These are phyloP conservation scores for Malachius bipustulatus DNA, from an alignment of 2,888 invertebrate genomes.

Conservation along the genomic window DNA sequence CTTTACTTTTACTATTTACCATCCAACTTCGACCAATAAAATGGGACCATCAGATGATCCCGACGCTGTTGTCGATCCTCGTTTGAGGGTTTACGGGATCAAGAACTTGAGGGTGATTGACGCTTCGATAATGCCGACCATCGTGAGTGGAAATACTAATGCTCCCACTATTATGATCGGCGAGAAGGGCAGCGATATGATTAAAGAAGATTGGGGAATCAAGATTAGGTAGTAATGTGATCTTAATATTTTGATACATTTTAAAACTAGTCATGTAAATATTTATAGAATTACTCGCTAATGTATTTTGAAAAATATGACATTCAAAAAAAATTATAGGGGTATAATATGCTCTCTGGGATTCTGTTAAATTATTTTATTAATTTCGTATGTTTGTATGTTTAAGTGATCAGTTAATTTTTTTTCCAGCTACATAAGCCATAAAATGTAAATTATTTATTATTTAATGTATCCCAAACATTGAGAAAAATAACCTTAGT, in stretches of 20 bases:
- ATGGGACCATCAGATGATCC: slow-evolving; percentile 72
- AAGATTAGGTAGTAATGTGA: slow-evolving; percentile 17
- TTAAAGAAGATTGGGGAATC: slow-evolving; percentile 67
- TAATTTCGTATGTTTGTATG: too few species aligned
- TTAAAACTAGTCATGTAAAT: slow-evolving; percentile 16
- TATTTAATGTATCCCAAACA: too few species aligned
- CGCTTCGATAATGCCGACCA: slow-evolving; percentile 80
- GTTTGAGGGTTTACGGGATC: slow-evolving; percentile 66
- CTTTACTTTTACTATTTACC: slow-evolving; percentile 70
- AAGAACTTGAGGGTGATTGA: slow-evolving; percentile 67
- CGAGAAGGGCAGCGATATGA: slow-evolving; percentile 80
- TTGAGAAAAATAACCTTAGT: too few species aligned
- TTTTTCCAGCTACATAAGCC: too few species aligned
- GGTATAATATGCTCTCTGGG: too few species aligned
- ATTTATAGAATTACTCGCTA: too few species aligned
- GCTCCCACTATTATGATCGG: slow-evolving; percentile 85
- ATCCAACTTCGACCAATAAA: slow-evolving; percentile 74
- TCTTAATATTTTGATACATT: slow-evolving; percentile 6
- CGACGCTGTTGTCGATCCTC: slow-evolving; percentile 67
- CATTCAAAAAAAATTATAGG: too few species aligned
- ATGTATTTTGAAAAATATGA: too few species aligned
- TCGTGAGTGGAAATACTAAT: slow-evolving; percentile 82
- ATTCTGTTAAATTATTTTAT: too few species aligned
- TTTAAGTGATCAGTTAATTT: too few species aligned
- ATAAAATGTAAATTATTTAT: too few species aligned